A percentile compares a stretch with the other conserved stretches of the same genome.
phyloP scores from a whole-genome alignment of 1,140 invertebrate genomes.

The Zaprionus kolodkinae region DNA sequence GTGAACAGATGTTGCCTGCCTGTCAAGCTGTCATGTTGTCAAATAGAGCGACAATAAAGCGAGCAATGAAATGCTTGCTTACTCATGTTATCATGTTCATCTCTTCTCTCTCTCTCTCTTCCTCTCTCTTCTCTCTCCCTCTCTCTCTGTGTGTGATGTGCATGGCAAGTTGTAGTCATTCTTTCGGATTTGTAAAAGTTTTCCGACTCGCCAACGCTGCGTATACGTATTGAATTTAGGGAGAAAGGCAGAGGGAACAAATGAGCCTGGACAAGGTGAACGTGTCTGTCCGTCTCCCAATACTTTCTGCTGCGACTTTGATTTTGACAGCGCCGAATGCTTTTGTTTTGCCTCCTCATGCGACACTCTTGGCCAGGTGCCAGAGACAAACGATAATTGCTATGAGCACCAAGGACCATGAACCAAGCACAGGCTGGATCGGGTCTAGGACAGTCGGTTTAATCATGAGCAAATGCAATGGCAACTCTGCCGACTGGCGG shows the following conservation, averaged over 20 bases:
- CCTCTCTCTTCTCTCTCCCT: neutral
- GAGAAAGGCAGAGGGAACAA: constrained; percentile 6
- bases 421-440: neutral
- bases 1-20: constrained; percentile 42
- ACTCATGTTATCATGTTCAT: constrained; percentile 32
- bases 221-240: constrained; percentile 2
- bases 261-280: constrained; percentile 36
- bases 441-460: constrained; percentile 26
- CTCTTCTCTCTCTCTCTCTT: neutral
- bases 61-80: constrained; percentile 33
- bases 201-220: constrained; percentile 10
- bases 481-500: neutral
- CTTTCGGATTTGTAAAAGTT: constrained; percentile 18
- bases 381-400: constrained; percentile 41
- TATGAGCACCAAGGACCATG: neutral
- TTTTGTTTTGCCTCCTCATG: constrained; percentile 24
- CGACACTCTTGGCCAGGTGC: constrained; percentile 49
- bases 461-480: constrained; percentile 43
- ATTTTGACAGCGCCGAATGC: constrained; percentile 42
- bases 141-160: constrained; percentile 21
- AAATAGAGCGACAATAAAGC: constrained; percentile 35
- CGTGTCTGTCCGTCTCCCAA: constrained; percentile 35
- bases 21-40: constrained; percentile 36
- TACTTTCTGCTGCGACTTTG: constrained; percentile 43
- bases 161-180: constrained; percentile 51